These are phyloP conservation scores for Limulus polyphemus DNA, from an alignment of 2,888 invertebrate genomes.

Conservation along the genomic window DNA sequence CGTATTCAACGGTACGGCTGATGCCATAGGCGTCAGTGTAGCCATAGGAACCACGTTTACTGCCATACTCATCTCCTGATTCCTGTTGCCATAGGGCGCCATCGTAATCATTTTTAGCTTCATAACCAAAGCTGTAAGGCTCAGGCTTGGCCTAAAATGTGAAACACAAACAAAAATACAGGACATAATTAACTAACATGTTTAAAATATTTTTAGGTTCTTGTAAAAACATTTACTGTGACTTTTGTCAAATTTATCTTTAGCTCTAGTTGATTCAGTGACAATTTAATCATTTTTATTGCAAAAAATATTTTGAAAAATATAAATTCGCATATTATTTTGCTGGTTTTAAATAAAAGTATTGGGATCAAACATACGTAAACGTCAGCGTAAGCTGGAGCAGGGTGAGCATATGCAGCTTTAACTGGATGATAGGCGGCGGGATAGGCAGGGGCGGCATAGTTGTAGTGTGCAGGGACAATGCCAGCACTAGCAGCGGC, in stretches of 20 bases:
- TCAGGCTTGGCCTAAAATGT: not conserved
- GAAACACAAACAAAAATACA: no score
- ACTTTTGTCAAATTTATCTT: no score
- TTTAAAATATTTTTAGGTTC: no score
- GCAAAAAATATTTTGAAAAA: no score
- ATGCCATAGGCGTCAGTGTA: not conserved
- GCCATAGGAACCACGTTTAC: not conserved
- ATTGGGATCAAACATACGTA: no score
- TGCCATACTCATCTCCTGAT: not conserved
- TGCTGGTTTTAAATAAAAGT: no score
- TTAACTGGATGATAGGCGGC: not conserved
- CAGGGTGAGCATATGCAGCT: not conserved
- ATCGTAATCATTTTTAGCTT: not conserved
- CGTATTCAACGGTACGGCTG: not conserved
- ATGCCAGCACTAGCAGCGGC: not conserved
- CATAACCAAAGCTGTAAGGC: not conserved
- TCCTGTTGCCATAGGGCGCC: not conserved
- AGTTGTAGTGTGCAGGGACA: not conserved
- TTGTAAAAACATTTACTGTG: no score
- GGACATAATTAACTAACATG: no score
- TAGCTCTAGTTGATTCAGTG: no score
- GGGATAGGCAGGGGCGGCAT: not conserved
- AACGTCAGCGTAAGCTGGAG: not conserved
- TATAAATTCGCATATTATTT: no score
- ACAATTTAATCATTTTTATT: no score